Percentiles rank a stretch among this genome's conserved stretches.
phyloP scores from a whole-genome alignment of 2,888 invertebrate genomes.

The Gnatocerus cornutus region DNA sequence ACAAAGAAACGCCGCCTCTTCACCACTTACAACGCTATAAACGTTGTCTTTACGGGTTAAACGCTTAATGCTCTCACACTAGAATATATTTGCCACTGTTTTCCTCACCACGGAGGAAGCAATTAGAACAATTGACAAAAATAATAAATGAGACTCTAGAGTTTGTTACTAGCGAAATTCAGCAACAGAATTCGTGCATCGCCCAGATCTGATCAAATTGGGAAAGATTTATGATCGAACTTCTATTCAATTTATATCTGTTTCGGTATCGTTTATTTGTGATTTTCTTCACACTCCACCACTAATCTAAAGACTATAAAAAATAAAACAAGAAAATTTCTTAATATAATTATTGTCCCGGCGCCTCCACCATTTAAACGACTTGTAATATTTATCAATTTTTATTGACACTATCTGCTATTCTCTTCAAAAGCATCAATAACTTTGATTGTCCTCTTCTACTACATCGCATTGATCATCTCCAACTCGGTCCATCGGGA shows the following conservation, averaged over 20 bases:
- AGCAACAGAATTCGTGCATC: slow-evolving; percentile 27
- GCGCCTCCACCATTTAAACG: too few relatives aligned
- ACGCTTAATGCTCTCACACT: slow-evolving; percentile 14
- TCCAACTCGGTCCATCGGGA: too few relatives aligned
- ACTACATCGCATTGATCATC: too few relatives aligned
- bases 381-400: too few relatives aligned
- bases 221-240: slow-evolving; percentile 25
- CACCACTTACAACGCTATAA: slow-evolving; percentile 9
- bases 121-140: too few relatives aligned
- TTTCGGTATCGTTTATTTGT: slow-evolving; percentile 27
- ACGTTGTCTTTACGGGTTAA: neutral
- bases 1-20: slow-evolving; percentile 19
- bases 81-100: neutral
- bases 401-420: too few relatives aligned
- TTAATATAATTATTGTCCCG: too few relatives aligned
- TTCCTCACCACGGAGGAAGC: too few relatives aligned
- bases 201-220: slow-evolving; percentile 29
- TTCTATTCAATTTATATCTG: slow-evolving; percentile 30
- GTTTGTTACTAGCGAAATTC: slow-evolving; percentile 33
- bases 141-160: slow-evolving; percentile 15
- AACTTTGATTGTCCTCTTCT: too few relatives aligned
- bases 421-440: too few relatives aligned
- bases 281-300: slow-evolving; percentile 30
- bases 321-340: too few relatives aligned
- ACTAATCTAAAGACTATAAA: neutral